Conservation (phyloP, 2,797 vertebrate genomes). For the Sebastiscus tertius region DNA sequence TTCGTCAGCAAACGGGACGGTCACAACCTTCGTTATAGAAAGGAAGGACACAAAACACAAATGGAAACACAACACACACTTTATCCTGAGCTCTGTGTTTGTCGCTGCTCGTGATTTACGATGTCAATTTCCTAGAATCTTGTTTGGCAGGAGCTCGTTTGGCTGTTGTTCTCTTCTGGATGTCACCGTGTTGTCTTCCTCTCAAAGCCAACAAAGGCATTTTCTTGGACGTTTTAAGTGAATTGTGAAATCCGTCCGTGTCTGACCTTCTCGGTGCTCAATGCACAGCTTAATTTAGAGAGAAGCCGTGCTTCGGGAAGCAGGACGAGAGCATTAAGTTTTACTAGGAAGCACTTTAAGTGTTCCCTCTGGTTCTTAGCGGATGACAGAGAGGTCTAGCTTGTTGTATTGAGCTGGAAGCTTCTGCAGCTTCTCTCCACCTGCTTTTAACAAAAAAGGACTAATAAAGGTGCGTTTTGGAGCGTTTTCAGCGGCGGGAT, state of each 20-base stretch:
- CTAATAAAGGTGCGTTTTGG: slow-evolving; percentile 4
- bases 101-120: background rate
- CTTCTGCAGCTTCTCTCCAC: background rate
- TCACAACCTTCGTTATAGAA: background rate
- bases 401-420: slow-evolving; percentile 4
- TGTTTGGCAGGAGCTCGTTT: background rate
- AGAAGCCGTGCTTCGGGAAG: background rate
- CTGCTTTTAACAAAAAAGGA: slow-evolving; percentile 13
- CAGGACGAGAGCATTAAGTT: slow-evolving; percentile 7
- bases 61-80: background rate
- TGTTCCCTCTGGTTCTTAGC: slow-evolving; percentile 7
- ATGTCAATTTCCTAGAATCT: background rate
- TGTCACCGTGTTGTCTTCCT: background rate
- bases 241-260: background rate
- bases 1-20: background rate
- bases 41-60: background rate
- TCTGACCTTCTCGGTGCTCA: slow-evolving; percentile 8
- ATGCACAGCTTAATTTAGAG: background rate
- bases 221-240: slow-evolving; percentile 2
- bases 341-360: slow-evolving; percentile 4
- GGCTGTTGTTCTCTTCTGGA: background rate
- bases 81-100: background rate
- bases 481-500: slow-evolving; percentile 13
- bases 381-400: slow-evolving; percentile 1
- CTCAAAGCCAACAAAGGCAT: slow-evolving; percentile 15